phyloP scores from a whole-genome alignment of 2,113 vertebrate genomes.

The Aegotheles bennettii region DNA sequence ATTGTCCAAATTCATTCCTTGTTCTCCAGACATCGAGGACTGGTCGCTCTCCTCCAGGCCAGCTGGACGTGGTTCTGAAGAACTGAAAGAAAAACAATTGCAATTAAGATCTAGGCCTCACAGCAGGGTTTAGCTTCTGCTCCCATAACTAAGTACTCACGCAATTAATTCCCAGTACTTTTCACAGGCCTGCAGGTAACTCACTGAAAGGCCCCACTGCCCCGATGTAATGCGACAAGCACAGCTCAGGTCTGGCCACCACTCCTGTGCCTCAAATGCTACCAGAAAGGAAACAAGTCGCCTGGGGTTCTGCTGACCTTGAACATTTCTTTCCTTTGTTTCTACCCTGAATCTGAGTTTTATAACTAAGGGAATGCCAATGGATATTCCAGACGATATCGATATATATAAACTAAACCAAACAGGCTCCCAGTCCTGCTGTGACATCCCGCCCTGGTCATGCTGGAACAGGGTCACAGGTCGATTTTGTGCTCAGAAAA shows the following conservation, averaged over 20 bases:
- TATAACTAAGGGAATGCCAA: not conserved
- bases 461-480: too few species aligned
- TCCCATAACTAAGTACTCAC: not conserved
- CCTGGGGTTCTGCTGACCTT: not conserved
- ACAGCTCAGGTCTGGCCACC: not conserved
- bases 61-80: conserved; percentile 78
- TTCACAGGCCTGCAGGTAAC: not conserved
- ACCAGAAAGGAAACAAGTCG: not conserved
- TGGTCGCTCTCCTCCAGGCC: conserved; percentile 89
- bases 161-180: not conserved
- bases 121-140: not conserved
- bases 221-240: not conserved
- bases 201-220: not conserved
- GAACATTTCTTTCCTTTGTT: not conserved
- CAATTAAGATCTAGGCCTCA: not conserved
- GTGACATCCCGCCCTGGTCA: too few species aligned
- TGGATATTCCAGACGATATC: not conserved
- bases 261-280: not conserved
- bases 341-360: not conserved
- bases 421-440: not conserved
- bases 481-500: too few species aligned
- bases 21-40: conserved; percentile 82
- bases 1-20: conserved; percentile 83
- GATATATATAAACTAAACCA: not conserved
- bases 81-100: conserved; percentile 59